Evolutionary conservation across 2,888 invertebrate genomes (phyloP), one percentile per base, ranked within the genome.

Genomic region (Syrphus vitripennis): DNA sequence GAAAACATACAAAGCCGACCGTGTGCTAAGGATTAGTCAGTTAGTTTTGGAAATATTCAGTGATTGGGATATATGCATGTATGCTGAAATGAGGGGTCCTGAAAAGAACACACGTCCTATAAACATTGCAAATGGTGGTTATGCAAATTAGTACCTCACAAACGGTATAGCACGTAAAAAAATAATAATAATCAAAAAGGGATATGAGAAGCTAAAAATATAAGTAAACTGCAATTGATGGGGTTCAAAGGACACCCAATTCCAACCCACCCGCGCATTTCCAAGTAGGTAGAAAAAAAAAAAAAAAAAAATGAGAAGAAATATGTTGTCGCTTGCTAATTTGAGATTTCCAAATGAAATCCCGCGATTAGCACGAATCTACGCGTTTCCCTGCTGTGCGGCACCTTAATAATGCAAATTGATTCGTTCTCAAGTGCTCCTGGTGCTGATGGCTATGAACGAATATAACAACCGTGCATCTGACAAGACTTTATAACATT

Each of bases 331-430:
- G 84, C 69, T 78, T 82, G 86, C 82, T 86, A 86, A 86, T 86
- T 86, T 82, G 82, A 86, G 86, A 86, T 86, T 86, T 86, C 78
- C 86, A 86, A 86, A 70, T 86, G 86, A 86, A 86, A 86, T 86
- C 86, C 82, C 78, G 82, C 86, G 86, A 86, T 86, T 86, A 86
- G 86, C 86, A 86, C 86, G 86, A 86, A 82, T 78, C 65, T 50
- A 77, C 55, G 77, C 72, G 72, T 40, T 21, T 80, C 57, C 76
- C 59, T 61, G 78, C 29, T 69, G 67, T 57, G 75, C 76, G 81
- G 81, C 76, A 76, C 81, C 84, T 81, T 71, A 86, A 74, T 86
- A 81, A 86, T 86, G 84, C 72, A 86, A 86, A 86, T 86, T 86
- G 86, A 86, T 86, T 86, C 86, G 77, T 78, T 45, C 65, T 74